Evolutionary conservation across 2,888 invertebrate genomes (phyloP), one percentile per base, ranked within the genome.

Genomic region (Loripinus fragilis): DNA sequence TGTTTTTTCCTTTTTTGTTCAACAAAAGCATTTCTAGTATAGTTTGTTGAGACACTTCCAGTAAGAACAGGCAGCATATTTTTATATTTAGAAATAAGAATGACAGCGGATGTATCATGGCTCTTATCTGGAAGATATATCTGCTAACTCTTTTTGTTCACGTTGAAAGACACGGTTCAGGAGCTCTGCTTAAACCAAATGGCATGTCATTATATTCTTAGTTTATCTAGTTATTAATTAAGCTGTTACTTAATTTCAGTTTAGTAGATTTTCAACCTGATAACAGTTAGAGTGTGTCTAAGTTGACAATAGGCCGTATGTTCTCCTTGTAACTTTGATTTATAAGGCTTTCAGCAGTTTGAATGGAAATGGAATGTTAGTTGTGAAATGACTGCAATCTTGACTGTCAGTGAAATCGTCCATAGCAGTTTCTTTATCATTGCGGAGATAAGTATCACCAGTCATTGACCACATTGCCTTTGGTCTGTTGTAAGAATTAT

Each of bases 231-330:
- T 60, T 60, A 60, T 60, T 60, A 60, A 60, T 60, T 60, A 60
- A 60, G 33, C 30, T 60, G 60, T 60, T 60, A 60, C 60, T 60
- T 60, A 60, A 60, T 60, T 60, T 60, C 60, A 60, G 60, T 60
- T 60, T 60, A 60, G 60, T 33, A 60, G 60, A 60, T 60, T 28
- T 33, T 30, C 8, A 17, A 23, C 20, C 1, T 20, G 60, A 60
- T 60, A 60, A 60, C 12, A 10, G 25, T 2, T 33, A 30, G 8
- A 60, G 33, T 17, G 30, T 30, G 33, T 60, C 30, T 33, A 12
- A 33, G 60, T 33, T 20, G 1, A 60, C 60, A 60, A 60, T 17
- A 20, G 60, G 33, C 28, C 10, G 25, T 33, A 60, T 33, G 60
- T 60, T 60, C 60, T 60, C 52, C 33, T 33, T 60, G 60, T 33